phyloP scores from a whole-genome alignment of 2,797 vertebrate species.

The Tokudaia tokunoshimensis region DNA sequence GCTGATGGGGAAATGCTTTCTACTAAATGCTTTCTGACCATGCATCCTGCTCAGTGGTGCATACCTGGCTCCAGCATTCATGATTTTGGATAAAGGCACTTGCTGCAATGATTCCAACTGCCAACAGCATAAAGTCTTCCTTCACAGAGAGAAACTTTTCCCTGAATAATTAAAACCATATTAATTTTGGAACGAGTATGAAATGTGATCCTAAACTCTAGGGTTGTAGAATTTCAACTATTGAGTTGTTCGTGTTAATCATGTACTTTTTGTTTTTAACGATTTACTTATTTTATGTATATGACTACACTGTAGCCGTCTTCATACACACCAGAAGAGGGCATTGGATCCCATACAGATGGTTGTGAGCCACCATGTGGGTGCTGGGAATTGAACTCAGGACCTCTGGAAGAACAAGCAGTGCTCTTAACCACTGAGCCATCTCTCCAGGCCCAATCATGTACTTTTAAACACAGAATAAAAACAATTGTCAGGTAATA shows the following conservation, averaged over 20 bases:
- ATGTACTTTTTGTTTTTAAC: not conserved
- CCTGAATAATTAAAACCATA: slow-evolving; percentile 87
- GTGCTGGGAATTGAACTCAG: no score
- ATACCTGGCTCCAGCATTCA: slow-evolving; percentile 92
- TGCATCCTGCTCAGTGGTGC: slow-evolving; percentile 1
- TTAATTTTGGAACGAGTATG: slow-evolving; percentile 54
- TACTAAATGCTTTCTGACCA: slow-evolving; percentile 4
- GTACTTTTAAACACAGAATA: slow-evolving; percentile 7
- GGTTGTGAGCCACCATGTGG: no score
- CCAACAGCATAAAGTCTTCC: slow-evolving; percentile 96
- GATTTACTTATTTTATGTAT: no score
- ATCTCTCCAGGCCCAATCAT: not conserved
- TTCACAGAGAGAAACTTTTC: slow-evolving; percentile 93
- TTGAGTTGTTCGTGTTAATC: slow-evolving; percentile 38
- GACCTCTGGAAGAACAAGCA: no score
- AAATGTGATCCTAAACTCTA: slow-evolving; percentile 41
- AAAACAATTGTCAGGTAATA: slow-evolving; percentile 29
- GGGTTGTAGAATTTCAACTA: slow-evolving; percentile 29
- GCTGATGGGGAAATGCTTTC: slow-evolving; percentile 19
- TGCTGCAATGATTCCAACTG: slow-evolving; percentile 93
- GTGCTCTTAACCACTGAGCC: no score
- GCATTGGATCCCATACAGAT: no score
- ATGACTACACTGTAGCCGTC: no score
- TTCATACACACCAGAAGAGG: no score
- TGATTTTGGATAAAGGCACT: slow-evolving; percentile 92